phyloP scores from a whole-genome alignment of 2,797 vertebrate genomes.

The Tangara arthus region DNA sequence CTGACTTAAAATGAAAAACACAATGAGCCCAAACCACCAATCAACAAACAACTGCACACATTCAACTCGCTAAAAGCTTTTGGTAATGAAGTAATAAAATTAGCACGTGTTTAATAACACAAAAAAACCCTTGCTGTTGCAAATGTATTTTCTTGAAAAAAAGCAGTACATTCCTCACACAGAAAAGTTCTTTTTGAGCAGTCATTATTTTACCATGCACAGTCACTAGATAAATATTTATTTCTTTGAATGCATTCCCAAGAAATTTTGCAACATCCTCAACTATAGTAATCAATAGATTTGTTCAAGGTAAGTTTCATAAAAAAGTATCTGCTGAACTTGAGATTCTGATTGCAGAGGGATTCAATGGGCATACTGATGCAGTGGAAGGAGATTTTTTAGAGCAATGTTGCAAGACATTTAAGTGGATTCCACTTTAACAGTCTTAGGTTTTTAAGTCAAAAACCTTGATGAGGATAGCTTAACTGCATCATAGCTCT shows the following conservation, averaged over 20 bases:
- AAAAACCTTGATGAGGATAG: slow-evolving; percentile 38
- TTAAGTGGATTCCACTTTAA: slow-evolving; percentile 37
- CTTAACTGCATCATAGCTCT: slow-evolving; percentile 44
- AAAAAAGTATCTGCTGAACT: background rate
- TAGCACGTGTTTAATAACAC: background rate
- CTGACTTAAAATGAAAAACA: background rate
- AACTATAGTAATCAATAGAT: background rate
- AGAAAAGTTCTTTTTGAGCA: background rate
- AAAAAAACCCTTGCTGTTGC: background rate
- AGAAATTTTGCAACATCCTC: background rate
- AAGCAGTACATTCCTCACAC: background rate
- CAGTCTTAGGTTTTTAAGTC: slow-evolving; percentile 3
- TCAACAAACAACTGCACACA: background rate
- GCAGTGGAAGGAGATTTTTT: background rate
- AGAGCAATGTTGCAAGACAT: background rate
- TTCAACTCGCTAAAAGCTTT: background rate
- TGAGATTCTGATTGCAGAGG: background rate
- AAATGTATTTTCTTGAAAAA: background rate
- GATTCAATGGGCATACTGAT: background rate
- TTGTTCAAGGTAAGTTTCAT: background rate
- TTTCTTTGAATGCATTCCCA: background rate
- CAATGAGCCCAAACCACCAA: background rate
- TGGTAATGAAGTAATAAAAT: background rate
- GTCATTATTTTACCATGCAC: background rate
- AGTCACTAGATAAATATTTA: background rate